A percentile compares a stretch with the other conserved stretches of the same genome.
Conservation (phyloP, 2,797 vertebrate genomes). For the Pantherophis vulpinus region DNA sequence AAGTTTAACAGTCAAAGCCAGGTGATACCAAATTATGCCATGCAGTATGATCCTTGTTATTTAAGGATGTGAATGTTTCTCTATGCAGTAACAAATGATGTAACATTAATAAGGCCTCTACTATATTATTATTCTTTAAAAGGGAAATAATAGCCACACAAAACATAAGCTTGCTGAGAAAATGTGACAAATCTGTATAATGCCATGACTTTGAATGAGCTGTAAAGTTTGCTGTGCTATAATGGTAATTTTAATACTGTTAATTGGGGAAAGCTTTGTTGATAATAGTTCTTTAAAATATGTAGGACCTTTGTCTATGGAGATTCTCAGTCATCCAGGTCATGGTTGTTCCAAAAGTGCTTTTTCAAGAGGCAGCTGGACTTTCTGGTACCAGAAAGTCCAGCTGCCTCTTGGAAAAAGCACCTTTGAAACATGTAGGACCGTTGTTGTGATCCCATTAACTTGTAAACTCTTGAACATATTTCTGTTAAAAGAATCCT, state of each 20-base stretch:
- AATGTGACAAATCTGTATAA: background rate
- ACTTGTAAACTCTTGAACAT: accelerated
- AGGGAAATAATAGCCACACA: background rate
- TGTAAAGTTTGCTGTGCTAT: background rate
- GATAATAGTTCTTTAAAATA: background rate
- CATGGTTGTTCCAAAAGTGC: background rate
- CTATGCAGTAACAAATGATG: background rate
- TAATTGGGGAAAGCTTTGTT: background rate
- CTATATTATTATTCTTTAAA: background rate
- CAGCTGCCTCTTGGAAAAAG: background rate
- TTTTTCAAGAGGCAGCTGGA: no score
- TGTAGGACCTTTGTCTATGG: background rate
- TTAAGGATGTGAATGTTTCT: background rate
- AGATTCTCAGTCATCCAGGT: background rate
- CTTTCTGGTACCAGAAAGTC: no score
- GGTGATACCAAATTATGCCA: background rate
- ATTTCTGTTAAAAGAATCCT: background rate
- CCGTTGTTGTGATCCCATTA: background rate
- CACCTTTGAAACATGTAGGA: background rate
- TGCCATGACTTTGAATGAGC: background rate
- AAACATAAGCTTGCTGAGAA: background rate
- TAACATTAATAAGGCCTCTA: background rate
- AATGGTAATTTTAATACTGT: background rate
- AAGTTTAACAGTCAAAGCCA: background rate
- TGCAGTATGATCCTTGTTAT: background rate